Percentiles rank a stretch among this genome's conserved stretches.
These are phyloP conservation scores for Apamea crenata DNA, from an alignment of 2,888 invertebrate species.

Conservation along the genomic window DNA sequence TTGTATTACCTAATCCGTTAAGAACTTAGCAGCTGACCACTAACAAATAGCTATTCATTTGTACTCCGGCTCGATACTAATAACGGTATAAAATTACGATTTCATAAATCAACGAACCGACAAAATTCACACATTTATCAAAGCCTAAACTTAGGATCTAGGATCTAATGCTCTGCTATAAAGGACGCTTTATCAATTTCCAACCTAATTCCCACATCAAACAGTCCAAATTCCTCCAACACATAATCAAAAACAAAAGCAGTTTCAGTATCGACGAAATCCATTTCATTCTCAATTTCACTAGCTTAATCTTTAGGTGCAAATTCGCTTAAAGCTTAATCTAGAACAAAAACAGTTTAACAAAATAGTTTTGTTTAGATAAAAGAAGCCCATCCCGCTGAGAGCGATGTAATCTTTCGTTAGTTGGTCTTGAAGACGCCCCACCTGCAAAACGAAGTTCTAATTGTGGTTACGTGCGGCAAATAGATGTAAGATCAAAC, in stretches of 20 bases:
- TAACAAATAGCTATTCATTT: conserved; percentile 13
- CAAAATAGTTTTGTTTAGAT: conserved; percentile 88
- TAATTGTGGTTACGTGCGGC: conserved; percentile 46
- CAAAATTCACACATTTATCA: conserved; percentile 52
- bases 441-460: conserved; percentile 83
- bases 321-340: not conserved
- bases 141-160: conserved; percentile 37
- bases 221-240: conserved; percentile 14
- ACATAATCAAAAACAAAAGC: conserved; percentile 6
- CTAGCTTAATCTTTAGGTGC: fast-evolving
- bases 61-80: conserved; percentile 7
- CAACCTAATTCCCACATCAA: not conserved
- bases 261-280: not conserved
- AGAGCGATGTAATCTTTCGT: conserved; percentile 90
- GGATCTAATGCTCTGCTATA: conserved; percentile 13
- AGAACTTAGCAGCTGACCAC: not conserved
- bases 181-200: not conserved
- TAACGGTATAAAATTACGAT: conserved; percentile 26
- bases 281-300: not conserved
- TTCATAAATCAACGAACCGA: conserved; percentile 50
- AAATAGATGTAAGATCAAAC: conserved; percentile 46
- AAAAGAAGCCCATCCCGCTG: conserved; percentile 91
- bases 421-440: conserved; percentile 91
- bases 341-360: conserved; percentile 72
- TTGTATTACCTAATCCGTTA: not conserved